phyloP scores from a whole-genome alignment of 2,113 vertebrate species.

The Saguinus midas region DNA sequence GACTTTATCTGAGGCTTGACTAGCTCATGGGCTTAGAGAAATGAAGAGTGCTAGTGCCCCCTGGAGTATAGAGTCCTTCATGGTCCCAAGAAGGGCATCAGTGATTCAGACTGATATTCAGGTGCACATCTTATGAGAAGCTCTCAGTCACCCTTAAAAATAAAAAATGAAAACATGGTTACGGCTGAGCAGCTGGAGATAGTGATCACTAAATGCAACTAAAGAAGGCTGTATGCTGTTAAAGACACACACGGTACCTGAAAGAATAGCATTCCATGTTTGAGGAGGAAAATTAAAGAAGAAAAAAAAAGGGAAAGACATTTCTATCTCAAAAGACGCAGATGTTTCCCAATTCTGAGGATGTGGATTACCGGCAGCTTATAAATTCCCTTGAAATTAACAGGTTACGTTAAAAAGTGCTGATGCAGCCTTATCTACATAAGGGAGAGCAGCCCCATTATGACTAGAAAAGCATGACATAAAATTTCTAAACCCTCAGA shows the following conservation, averaged over 20 bases:
- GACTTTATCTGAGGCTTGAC: background rate
- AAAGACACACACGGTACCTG: conserved; percentile 44
- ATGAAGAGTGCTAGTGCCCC: background rate
- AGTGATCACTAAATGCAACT: conserved; percentile 51
- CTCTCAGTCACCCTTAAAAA: background rate
- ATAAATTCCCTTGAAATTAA: conserved; percentile 75
- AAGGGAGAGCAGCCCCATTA: conserved; percentile 40
- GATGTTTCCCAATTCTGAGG: conserved; percentile 69
- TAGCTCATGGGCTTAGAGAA: background rate
- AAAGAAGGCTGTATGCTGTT: conserved; percentile 58
- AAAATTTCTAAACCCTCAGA: conserved; percentile 66
- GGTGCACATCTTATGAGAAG: background rate
- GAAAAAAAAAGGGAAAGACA: background rate
- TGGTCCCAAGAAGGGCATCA: background rate
- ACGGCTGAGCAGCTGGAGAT: conserved; percentile 17
- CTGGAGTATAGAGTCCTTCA: background rate
- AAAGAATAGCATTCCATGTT: conserved; percentile 28
- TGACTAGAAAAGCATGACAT: conserved; percentile 38
- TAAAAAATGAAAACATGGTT: background rate
- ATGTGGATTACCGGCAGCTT: conserved; percentile 68
- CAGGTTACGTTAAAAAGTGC: conserved; percentile 71
- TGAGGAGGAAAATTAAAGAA: background rate
- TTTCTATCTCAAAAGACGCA: conserved; percentile 68
- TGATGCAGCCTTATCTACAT: conserved; percentile 66
- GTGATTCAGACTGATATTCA: background rate